Evolutionary conservation across 2,888 invertebrate genomes (phyloP), one percentile per base, ranked within the genome.

Genomic region (Noctua fimbriata): DNA sequence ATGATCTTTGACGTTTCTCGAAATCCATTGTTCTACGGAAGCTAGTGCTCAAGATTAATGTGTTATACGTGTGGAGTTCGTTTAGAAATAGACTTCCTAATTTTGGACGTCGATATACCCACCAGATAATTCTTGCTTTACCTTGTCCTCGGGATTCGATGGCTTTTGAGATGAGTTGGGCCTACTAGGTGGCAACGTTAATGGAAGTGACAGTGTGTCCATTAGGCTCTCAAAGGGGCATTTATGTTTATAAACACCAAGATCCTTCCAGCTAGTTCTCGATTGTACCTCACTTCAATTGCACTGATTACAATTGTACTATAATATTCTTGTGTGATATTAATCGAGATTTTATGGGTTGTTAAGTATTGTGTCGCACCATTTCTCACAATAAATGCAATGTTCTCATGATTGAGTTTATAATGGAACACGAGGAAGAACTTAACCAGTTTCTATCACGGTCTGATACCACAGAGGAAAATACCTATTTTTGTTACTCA

Each of bases 351-450:
- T 65, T 21, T 65, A 65, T 21, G 10, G 28, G 28, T 60, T 18
- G 28, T 16, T 16, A 58, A 58, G 16, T 58, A 14, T 28, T 58
- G 58, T 32, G 32, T 18, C 3, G 32, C 18, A 32, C 63, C 32
- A 63, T 18, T 18, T 18, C 18, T 32, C 28, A 21, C 32, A 63
- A 32, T 63, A 16, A 32, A 32, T 63, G 32, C 32, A 21, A 32
- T 52, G 5, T n/a, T 82, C 18, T 63, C 18, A 55, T 66, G 21
- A 47, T 55, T 24, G 24, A 49, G 14, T 79, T 47, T 10, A 58
- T 79, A 24, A 65, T 47, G 66, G 10, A 58, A 44, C 16, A 65
- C 32, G 47, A 6, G 16, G 7, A 47, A 55, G 7, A 21, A 65
- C 6, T 9, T 44, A 5, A 49, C 21, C 10, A 24, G 18, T 41